Base-by-base conservation (phyloP, 1,140 invertebrate species). In the Lineus longissimus region DNA sequence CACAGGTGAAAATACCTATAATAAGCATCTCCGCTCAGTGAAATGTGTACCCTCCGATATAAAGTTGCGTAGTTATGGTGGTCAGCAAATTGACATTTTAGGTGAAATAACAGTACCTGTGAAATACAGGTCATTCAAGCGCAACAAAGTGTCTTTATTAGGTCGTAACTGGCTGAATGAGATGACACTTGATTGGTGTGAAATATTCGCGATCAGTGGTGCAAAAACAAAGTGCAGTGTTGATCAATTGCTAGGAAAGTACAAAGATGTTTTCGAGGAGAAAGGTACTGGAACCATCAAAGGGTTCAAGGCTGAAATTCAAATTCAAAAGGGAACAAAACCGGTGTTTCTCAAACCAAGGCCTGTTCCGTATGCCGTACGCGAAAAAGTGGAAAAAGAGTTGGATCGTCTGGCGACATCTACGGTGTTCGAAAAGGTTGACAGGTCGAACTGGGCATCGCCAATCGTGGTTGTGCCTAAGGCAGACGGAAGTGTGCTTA, bases 361-460 rank as follows among this genome's bases (percentile, higher is more conserved):
- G 15, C 33, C 33, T 15, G 33, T 36, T 4, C 33, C 33, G 33
- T 81, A 76, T 65, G 73, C 81, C 13, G 54, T 84, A 1, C 73
- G 68, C 64, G 61, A 73, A 30, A 69, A 73, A 45, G 68, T 83
- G 22, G 73, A 81, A 2, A 29, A 73, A 7, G 75, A 84, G 70
- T 62, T 83, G 15, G 68, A 76, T 23, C 66, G 65, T 19, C 61
- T 85, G 27, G 74, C 76, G 41, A 31, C 51, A n/a, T 59, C 77
- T 43, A 78, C 76, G 23, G 74, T 81, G 19, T 73, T 84, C n/a
- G 57, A 60, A 29, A 68, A 70, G 60, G 78, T 82, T 23, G 71
- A 77, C 51, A 59, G 64, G 59, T 80, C 76, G 30, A 77, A 70
- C 15, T 73, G 67, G 72, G 66, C 72, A 17, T 66, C 65, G 13